Conservation (phyloP, 2,113 vertebrate species). For the Lutjanus erythropterus region DNA sequence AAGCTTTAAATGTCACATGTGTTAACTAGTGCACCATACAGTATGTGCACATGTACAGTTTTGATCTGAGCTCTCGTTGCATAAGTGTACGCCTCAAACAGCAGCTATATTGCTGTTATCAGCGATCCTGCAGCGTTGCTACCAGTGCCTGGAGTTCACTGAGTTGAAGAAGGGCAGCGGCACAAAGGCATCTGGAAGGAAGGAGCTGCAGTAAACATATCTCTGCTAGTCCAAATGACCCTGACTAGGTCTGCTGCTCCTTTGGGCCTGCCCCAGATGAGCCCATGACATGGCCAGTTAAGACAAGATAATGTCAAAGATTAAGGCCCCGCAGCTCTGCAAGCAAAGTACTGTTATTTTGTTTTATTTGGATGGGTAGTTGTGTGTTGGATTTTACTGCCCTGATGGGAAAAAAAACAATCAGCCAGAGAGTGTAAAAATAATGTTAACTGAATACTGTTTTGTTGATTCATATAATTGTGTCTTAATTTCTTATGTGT, state of each 20-base stretch:
- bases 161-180: constrained; percentile 51
- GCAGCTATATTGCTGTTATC: constrained; percentile 27
- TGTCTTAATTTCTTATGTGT: no score
- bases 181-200: constrained; percentile 50
- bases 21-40: neutral
- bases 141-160: constrained; percentile 64
- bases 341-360: constrained; percentile 56
- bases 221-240: constrained; percentile 71
- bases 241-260: constrained; percentile 67
- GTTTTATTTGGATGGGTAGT: constrained; percentile 45
- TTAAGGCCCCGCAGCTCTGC: constrained; percentile 53
- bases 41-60: constrained; percentile 18
- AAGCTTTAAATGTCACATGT: constrained; percentile 6
- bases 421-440: neutral
- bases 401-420: constrained; percentile 11
- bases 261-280: constrained; percentile 63
- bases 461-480: neutral
- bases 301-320: constrained; percentile 76
- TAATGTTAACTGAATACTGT: neutral
- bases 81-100: neutral
- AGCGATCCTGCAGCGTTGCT: constrained; percentile 55
- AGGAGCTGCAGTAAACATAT: constrained; percentile 54
- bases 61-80: constrained; percentile 23
- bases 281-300: constrained; percentile 66
- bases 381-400: constrained; percentile 26